Evolutionary conservation across 2,888 invertebrate species (phyloP), one percentile per base, ranked within the genome.

Genomic region (Caenorhabditis becei): DNA sequence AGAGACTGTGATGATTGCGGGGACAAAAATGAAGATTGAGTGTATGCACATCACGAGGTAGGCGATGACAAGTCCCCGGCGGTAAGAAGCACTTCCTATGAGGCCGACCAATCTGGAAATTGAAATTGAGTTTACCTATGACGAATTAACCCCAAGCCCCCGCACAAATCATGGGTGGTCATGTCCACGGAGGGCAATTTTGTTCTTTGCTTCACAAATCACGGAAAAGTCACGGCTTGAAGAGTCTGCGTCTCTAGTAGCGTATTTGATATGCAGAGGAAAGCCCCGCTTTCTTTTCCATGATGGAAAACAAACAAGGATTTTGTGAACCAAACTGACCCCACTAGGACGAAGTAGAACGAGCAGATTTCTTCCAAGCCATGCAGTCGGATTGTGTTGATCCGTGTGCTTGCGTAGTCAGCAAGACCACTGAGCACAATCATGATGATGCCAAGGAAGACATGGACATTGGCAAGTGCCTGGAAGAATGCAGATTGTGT

Each of bases 31-130:
- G 62, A 88, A 59, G 20, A 85, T 85, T 1, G 88, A 86, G 61
- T 90, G 90, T 35, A 90, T 79, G 37, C 84, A 79, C 89, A 90
- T 89, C 4, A 89, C 85, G 69, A 89, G 70, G 51, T 87, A 89
- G 5, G 89, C 84, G 37, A 88, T 87, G 41, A 90, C 85, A 20
- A 90, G 82, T 35, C 88, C 88, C 10, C 90, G 83, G 3, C 90
- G 82, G 77, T 88, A 88, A 20, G 85, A 85, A 35, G 89, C 88
- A 28, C 87, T 83, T 16, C 89, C 89, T 62, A 86, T 87, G 23
- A 90, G 83, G 18, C 89, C 90, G 14, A 88, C 82, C 14, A 88
- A 59, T 44, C 89, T 89, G 77, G 47, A 87, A 72, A 32, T 37
- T 53, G 14, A 18, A 35, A 26, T 11, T 11, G 14, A 41, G 14